Conservation (phyloP, 2,113 vertebrate genomes). For the Emydura subglobosa region DNA sequence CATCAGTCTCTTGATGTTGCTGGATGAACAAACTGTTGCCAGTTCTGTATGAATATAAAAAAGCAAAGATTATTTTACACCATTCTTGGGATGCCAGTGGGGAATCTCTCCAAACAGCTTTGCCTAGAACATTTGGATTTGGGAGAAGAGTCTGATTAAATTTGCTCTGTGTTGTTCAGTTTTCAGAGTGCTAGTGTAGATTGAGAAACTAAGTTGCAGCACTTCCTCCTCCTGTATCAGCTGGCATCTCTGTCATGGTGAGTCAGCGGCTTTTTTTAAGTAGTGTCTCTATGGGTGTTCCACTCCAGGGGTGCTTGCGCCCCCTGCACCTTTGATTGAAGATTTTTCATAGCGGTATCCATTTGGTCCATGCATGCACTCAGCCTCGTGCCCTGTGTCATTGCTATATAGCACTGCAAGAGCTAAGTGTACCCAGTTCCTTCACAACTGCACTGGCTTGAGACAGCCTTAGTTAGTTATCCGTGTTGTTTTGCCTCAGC, state of each 20-base stretch:
- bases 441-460: not conserved
- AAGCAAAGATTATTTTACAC: not conserved
- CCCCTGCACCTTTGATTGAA: not conserved
- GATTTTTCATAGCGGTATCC: not conserved
- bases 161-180: accelerated
- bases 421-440: not conserved
- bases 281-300: not conserved
- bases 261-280: not conserved
- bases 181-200: not conserved
- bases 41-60: not conserved
- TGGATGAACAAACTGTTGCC: not conserved
- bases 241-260: not conserved
- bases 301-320: not conserved
- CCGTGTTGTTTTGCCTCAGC: too few species aligned
- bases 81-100: not conserved
- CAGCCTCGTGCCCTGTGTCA: not conserved
- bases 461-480: not conserved
- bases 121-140: not conserved
- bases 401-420: not conserved
- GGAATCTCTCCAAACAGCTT: not conserved
- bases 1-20: not conserved
- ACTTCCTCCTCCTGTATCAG: not conserved
- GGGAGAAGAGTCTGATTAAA: not conserved
- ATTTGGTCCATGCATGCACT: not conserved
- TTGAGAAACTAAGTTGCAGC: not conserved